These are phyloP conservation scores for Alethe castanea DNA, from an alignment of 2,113 vertebrate genomes.

Conservation along the genomic window DNA sequence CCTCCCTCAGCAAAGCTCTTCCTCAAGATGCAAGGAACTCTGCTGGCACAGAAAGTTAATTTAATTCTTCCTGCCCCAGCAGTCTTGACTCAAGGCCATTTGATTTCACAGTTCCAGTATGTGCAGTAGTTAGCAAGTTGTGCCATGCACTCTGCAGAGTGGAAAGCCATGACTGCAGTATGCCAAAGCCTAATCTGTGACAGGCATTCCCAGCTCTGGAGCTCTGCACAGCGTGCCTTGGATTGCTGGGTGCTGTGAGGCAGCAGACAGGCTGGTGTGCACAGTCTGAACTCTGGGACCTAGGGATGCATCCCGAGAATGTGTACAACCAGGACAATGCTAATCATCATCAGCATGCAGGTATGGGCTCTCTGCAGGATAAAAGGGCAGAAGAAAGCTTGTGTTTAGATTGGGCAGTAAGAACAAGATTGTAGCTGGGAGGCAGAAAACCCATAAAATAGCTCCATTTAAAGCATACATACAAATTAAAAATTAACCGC, in stretches of 20 bases:
- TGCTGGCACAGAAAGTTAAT: not conserved
- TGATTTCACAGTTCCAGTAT: conserved; percentile 30
- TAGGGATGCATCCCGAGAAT: not conserved
- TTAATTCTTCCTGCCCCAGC: conserved; percentile 20
- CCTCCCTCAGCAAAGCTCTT: not conserved
- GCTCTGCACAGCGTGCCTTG: not conserved
- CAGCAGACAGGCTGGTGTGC: not conserved
- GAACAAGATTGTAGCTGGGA: not conserved
- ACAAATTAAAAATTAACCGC: conserved; percentile 38
- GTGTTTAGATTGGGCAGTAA: not conserved
- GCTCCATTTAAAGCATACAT: not conserved
- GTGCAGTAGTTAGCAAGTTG: not conserved
- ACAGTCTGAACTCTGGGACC: not conserved
- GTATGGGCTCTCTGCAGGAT: not conserved
- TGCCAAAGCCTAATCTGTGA: not conserved
- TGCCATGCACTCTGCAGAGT: not conserved
- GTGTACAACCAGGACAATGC: not conserved
- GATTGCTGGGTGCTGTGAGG: not conserved
- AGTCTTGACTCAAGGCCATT: conserved; percentile 11
- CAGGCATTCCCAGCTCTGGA: not conserved
- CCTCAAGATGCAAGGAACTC: not conserved
- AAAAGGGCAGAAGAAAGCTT: not conserved
- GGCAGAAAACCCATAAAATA: not conserved
- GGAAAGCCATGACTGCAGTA: not conserved
- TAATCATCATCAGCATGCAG: not conserved